phyloP scores from a whole-genome alignment of 2,888 invertebrate genomes.

The Hydriomena furcata region DNA sequence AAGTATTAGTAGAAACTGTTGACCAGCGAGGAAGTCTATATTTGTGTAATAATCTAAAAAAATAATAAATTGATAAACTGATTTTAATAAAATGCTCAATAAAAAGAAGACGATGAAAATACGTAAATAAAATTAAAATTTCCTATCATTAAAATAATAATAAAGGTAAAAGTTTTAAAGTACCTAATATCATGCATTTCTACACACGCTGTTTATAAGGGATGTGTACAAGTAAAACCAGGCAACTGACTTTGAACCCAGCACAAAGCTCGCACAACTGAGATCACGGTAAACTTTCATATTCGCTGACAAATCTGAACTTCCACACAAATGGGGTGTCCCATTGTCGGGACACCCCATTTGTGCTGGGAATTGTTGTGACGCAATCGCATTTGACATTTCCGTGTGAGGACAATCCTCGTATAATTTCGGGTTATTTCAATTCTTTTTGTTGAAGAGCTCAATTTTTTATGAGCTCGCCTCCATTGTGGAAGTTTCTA shows the following conservation, averaged over 20 bases:
- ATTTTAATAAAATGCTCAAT: too few relatives aligned
- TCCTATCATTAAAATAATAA: too few relatives aligned
- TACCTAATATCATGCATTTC: too few relatives aligned
- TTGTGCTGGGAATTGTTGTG: constrained; percentile 24
- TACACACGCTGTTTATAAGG: too few relatives aligned
- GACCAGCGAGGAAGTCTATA: too few relatives aligned
- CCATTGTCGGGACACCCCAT: constrained; percentile 18
- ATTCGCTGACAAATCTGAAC: constrained; percentile 26
- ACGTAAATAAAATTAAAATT: too few relatives aligned
- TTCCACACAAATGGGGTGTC: constrained; percentile 12
- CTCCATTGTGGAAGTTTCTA: background rate
- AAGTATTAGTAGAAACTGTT: too few relatives aligned
- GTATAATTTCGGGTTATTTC: constrained; percentile 28
- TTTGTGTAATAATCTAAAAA: too few relatives aligned
- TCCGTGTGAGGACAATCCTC: constrained; percentile 12
- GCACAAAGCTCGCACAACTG: constrained; percentile 7
- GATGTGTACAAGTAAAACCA: background rate
- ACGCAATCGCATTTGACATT: constrained; percentile 26
- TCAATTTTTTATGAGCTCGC: constrained; percentile 19
- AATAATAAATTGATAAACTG: too few relatives aligned
- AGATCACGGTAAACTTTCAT: constrained; percentile 25
- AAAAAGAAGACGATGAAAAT: too few relatives aligned
- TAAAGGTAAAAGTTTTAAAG: too few relatives aligned
- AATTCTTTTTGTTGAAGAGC: constrained; percentile 18
- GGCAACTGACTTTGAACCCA: constrained; percentile 1